A percentile compares a stretch with the other conserved stretches of the same genome.
Conservation (phyloP, 2,888 invertebrate genomes). For the Lasioglossum figueresi region DNA sequence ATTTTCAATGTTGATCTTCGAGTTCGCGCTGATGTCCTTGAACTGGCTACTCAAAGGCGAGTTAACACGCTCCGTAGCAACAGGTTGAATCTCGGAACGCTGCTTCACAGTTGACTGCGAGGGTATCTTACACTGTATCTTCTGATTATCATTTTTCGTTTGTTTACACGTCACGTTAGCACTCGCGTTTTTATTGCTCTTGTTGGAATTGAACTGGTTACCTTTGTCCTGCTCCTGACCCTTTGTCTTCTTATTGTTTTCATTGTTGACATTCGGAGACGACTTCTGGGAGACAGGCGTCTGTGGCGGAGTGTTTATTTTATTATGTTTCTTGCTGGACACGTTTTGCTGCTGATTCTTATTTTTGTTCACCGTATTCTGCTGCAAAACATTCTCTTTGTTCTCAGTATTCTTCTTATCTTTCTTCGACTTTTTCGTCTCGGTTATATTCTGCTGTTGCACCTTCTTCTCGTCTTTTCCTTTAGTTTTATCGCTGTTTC, state of each 20-base stretch:
- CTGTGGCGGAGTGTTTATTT: conserved; percentile 57
- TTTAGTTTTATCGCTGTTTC: conserved; percentile 74
- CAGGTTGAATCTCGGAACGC: conserved; percentile 60
- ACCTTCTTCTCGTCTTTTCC: conserved; percentile 70
- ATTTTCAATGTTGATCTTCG: conserved; percentile 81
- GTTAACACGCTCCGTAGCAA: conserved; percentile 62
- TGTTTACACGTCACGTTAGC: conserved; percentile 54
- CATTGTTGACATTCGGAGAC: conserved; percentile 47
- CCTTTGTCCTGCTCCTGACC: conserved; percentile 59
- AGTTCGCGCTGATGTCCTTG: conserved; percentile 73
- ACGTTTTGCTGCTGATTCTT: conserved; percentile 66
- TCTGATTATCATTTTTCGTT: conserved; percentile 73
- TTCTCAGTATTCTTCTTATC: conserved; percentile 80
- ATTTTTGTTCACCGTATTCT: conserved; percentile 68
- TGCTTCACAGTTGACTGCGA: conserved; percentile 65
- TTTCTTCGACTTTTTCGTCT: conserved; percentile 79
- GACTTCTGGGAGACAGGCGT: conserved; percentile 56
- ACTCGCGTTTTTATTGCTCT: conserved; percentile 46
- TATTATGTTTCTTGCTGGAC: conserved; percentile 67
- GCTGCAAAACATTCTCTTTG: conserved; percentile 76
- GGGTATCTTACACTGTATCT: conserved; percentile 63
- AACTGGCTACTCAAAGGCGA: conserved; percentile 77
- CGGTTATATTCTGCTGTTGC: conserved; percentile 68
- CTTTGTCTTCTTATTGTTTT: conserved; percentile 58
- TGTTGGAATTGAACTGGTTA: conserved; percentile 51